Evolutionary conservation across 2,797 vertebrate species (phyloP).

Genomic region (Jordanella pulchra): DNA sequence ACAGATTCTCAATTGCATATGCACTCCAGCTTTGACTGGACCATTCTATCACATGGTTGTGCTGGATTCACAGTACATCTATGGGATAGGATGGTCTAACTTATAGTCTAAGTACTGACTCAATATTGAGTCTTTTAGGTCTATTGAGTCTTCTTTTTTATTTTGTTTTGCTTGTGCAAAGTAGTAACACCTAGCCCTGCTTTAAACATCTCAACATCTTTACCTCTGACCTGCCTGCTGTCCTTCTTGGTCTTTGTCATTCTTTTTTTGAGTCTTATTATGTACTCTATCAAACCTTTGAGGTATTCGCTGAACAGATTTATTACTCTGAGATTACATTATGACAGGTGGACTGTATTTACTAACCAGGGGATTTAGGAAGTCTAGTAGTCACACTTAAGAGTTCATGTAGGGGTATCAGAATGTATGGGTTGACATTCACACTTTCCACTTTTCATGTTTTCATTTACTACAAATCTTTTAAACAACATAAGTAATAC

Average conservation of each 20-base stretch:
- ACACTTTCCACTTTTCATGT: not conserved
- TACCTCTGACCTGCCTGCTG: too few species aligned
- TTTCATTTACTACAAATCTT: not conserved
- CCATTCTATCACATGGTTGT: not conserved
- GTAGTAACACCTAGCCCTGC: too few species aligned
- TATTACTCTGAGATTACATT: not conserved
- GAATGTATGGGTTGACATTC: not conserved
- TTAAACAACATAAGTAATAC: not conserved
- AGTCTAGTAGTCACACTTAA: not conserved
- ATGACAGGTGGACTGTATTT: not conserved
- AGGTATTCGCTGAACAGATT: not conserved
- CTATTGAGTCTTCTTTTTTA: not conserved
- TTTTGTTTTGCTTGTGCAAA: too few species aligned
- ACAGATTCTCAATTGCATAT: too few species aligned
- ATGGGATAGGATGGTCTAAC: not conserved
- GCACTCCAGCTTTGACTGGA: not conserved
- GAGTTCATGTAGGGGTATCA: not conserved
- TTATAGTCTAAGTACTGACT: not conserved
- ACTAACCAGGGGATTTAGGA: not conserved
- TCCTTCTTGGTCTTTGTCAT: too few species aligned
- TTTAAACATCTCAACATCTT: too few species aligned
- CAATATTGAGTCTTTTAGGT: not conserved
- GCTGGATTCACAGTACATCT: not conserved
- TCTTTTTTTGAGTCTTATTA: too few species aligned
- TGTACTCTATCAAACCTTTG: not conserved